Evolutionary conservation across 92 coral and sea anemone species (phyloP).

Genomic region (Scolanthus callimorphus): DNA sequence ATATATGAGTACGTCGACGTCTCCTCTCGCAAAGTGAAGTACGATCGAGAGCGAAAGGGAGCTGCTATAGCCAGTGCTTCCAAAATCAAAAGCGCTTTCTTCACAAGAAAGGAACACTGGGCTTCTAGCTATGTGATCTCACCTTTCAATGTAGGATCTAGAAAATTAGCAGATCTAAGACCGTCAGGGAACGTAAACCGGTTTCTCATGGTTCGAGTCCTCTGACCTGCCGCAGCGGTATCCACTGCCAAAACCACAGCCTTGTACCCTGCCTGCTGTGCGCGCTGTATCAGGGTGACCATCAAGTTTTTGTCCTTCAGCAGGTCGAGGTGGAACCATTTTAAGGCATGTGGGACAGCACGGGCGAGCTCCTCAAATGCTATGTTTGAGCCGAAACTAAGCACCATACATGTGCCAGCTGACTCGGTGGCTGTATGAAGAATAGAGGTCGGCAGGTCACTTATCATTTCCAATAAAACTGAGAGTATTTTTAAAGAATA

Average conservation of each 20-base stretch:
- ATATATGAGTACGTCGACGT: too few species aligned
- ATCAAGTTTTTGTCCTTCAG: neutral
- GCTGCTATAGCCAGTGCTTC: too few species aligned
- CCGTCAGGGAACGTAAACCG: neutral
- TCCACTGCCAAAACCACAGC: constrained; percentile 71
- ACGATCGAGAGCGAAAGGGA: too few species aligned
- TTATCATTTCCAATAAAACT: too few species aligned
- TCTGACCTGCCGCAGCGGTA: constrained; percentile 20
- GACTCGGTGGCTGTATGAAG: neutral
- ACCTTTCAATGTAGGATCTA: neutral
- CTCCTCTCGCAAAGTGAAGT: too few species aligned
- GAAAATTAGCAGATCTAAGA: neutral
- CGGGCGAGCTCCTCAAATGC: neutral
- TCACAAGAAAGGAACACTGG: too few species aligned
- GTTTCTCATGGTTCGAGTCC: neutral
- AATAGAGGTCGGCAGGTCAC: too few species aligned
- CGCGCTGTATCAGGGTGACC: constrained; percentile 24
- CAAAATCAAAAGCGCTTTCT: too few species aligned
- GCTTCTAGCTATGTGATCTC: too few species aligned
- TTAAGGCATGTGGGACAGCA: neutral
- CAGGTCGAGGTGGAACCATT: neutral
- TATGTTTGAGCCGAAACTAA: neutral
- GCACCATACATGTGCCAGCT: neutral
- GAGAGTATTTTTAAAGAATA: too few species aligned
- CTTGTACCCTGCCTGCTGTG: constrained; percentile 63